A percentile compares a stretch with the other conserved stretches of the same genome.
Conservation (phyloP, 1,140 invertebrate genomes). For the Penaeus chinensis region DNA sequence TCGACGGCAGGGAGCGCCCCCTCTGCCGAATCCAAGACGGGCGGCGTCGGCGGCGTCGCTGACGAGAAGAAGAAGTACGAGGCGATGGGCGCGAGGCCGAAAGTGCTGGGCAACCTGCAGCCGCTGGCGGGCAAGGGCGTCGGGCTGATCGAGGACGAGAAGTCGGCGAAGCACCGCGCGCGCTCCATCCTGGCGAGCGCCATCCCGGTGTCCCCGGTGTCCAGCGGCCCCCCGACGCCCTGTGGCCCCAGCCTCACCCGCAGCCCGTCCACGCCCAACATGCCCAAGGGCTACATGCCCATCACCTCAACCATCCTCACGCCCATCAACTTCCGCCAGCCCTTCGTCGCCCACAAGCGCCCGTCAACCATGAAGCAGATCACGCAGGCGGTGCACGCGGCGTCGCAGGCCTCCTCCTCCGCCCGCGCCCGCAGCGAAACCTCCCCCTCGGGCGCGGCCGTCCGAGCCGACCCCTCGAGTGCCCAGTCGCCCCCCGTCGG, state of each 20-base stretch:
- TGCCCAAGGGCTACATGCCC: conserved; percentile 55
- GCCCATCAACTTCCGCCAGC: conserved; percentile 48
- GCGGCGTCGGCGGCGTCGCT: not conserved
- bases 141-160: conserved; percentile 40
- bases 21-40: not conserved
- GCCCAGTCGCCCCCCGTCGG: not conserved
- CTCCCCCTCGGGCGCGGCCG: not conserved
- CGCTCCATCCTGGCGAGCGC: conserved; percentile 52
- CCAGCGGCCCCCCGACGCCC: conserved; percentile 34
- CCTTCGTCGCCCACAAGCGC: conserved; percentile 50
- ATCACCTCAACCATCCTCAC: conserved; percentile 58
- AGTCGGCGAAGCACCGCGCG: conserved; percentile 45
- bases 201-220: conserved; percentile 46
- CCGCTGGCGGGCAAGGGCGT: conserved; percentile 8
- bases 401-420: not conserved
- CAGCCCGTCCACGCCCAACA: conserved; percentile 35
- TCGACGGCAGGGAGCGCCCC: not conserved
- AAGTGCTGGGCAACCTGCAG: conserved; percentile 25
- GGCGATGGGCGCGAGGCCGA: conserved; percentile 46
- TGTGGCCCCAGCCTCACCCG: conserved; percentile 22
- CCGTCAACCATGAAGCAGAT: conserved; percentile 46
- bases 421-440: not conserved
- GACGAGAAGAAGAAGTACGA: conserved; percentile 51
- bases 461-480: not conserved
- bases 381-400: not conserved